phyloP scores from a whole-genome alignment of 2,113 vertebrate genomes.

The Clupea harengus region DNA sequence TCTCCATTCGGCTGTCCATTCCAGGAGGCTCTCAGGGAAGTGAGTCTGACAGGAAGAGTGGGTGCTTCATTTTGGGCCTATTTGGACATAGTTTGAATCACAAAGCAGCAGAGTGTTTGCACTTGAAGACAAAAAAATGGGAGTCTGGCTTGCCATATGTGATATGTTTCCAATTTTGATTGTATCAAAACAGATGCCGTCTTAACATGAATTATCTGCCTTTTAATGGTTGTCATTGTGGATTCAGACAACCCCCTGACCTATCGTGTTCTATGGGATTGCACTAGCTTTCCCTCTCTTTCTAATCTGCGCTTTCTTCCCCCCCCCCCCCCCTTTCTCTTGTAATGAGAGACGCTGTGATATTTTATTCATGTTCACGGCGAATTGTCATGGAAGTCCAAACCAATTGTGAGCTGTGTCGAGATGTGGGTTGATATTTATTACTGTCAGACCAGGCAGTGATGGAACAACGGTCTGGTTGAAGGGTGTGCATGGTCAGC shows the following conservation, averaged over 20 bases:
- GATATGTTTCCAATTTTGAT: conserved; percentile 9
- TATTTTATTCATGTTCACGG: conserved; percentile 54
- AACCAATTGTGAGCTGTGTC: conserved; percentile 40
- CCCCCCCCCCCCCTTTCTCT: conserved; percentile 30
- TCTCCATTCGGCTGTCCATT: background rate
- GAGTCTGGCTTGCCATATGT: background rate
- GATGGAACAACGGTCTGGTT: conserved; percentile 60
- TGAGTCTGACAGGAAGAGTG: background rate
- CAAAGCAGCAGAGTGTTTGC: background rate
- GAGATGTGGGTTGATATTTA: conserved; percentile 47
- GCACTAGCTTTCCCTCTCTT: too few relatives aligned
- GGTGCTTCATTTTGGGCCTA: background rate
- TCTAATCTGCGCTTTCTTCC: conserved; percentile 28
- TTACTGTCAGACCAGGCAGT: conserved; percentile 52
- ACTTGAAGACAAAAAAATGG: background rate
- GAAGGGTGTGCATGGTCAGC: conserved; percentile 68
- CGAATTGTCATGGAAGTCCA: conserved; percentile 48
- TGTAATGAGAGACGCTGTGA: conserved; percentile 42
- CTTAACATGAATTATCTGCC: conserved; percentile 13
- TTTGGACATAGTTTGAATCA: conserved; percentile 5
- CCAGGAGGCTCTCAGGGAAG: background rate
- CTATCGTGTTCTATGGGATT: conserved; percentile 7
- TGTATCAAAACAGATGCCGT: background rate
- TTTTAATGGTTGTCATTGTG: background rate
- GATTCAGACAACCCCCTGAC: conserved; percentile 18